Evolutionary conservation across 2,797 vertebrate species (phyloP).

Genomic region (Loris lydekkerianus): DNA sequence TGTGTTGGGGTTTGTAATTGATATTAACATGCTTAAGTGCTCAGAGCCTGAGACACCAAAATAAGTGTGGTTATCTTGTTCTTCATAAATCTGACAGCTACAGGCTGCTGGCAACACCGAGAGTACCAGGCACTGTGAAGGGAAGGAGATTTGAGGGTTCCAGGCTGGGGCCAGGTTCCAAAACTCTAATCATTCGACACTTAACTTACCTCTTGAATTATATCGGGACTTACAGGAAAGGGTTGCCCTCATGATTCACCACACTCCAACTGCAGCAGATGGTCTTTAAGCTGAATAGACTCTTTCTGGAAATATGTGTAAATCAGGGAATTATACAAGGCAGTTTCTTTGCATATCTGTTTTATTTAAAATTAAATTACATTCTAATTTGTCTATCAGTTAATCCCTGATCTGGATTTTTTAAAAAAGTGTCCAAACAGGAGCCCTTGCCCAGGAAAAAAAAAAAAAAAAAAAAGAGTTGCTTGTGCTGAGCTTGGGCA

Average conservation of each 20-base stretch:
- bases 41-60: neutral
- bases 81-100: slow-evolving; percentile 54
- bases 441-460: neutral
- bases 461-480: neutral
- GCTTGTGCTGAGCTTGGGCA: neutral
- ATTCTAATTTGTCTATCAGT: slow-evolving; percentile 1
- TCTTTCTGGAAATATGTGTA: neutral
- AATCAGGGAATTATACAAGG: neutral
- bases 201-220: neutral
- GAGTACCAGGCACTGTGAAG: neutral
- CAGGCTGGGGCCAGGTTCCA: neutral
- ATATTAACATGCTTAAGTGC: neutral
- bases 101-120: neutral
- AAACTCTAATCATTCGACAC: neutral
- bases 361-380: slow-evolving; percentile 49
- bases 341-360: neutral
- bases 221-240: neutral
- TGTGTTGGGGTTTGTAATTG: neutral
- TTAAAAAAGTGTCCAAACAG: neutral
- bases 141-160: neutral
- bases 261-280: rapidly evolving
- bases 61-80: neutral
- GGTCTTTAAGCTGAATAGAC: neutral
- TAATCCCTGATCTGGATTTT: neutral
- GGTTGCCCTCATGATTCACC: neutral